Percentiles rank a stretch among this genome's conserved stretches.
phyloP scores from a whole-genome alignment of 2,113 vertebrate genomes.

The Psophia crepitans region DNA sequence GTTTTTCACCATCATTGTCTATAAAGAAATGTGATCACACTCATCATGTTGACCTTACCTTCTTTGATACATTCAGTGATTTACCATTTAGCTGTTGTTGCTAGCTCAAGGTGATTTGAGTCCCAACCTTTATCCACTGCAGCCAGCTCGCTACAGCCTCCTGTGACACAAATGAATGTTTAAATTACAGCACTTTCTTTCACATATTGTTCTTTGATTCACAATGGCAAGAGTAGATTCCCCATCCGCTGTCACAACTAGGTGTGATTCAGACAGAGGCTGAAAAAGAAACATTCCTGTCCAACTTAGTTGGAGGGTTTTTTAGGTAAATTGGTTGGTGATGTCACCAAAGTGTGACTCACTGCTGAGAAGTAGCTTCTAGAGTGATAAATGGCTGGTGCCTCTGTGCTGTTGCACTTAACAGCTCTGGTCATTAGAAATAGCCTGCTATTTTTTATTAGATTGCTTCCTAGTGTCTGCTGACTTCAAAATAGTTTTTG shows the following conservation, averaged over 20 bases:
- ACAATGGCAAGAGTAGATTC: background rate
- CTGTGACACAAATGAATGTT: background rate
- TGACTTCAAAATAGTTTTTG: background rate
- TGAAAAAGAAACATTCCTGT: background rate
- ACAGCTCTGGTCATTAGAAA: background rate
- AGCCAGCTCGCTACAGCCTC: background rate
- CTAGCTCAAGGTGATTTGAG: background rate
- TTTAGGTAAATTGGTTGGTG: background rate
- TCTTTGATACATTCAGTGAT: background rate
- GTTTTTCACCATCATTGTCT: background rate
- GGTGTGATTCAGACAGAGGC: conserved; percentile 33
- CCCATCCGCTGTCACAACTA: background rate
- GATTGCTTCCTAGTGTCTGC: background rate
- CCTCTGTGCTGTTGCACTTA: background rate
- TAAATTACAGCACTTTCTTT: background rate
- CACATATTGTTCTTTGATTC: background rate
- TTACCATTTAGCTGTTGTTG: background rate
- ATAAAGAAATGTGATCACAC: background rate
- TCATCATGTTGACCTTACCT: background rate
- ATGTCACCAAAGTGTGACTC: background rate
- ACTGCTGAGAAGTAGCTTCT: background rate
- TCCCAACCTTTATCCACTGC: background rate
- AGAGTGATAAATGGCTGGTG: background rate
- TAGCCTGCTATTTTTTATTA: background rate
- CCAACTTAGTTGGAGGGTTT: background rate